Base-by-base conservation (phyloP, 2,113 vertebrate genomes). In the Cepphus grylle region DNA sequence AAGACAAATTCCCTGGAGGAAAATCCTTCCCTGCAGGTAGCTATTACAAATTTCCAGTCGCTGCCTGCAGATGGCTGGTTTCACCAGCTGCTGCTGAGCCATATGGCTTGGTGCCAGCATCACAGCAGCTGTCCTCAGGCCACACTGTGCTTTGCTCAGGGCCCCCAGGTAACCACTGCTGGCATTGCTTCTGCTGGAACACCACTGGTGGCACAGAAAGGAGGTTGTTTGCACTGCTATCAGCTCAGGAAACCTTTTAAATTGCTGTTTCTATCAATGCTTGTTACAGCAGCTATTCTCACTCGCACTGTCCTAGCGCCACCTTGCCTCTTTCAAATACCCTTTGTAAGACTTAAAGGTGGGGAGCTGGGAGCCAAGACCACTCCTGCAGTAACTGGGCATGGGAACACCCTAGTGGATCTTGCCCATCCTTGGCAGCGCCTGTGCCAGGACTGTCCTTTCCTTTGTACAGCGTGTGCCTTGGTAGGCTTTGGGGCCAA, bases 101-200 rank as follows among this genome's bases (percentile, higher is more conserved):
- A 1, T 16, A 63, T 2, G 0, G 77, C 25, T 5, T 1, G 4
- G 5, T 8, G 11, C 61, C 42, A 53, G 85, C 30, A 5, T 8
- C 2, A 1, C 25, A 42, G 52, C 34, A 76, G 50, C 70, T 0
- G 0, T 52, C 74, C 74, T 81, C 29, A 16, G 0, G 1, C 52
- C 0, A 0, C 7, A 1, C 49, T 59, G 27, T 12, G 26, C 36
- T 63, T 77, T 65, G n/a, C 49, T n/a, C 1, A 0, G 49, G 52
- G 71, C 4, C 36, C 23, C 45, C 0, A 2, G n/a, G 55, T 12
- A 81, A 2, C 15, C n/a, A 12, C 43, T 27, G 9, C 36, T 3
- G 3, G 25, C 23, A 20, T 15, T 10, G 32, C 40, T 38, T 30
- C n/a, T 42, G 40, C 53, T 61, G 49, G 38, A 8, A 58, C 49